Evolutionary conservation across 2,113 vertebrate genomes (phyloP), one percentile per base, ranked within the genome.

Genomic region (Cyphomyrus plagiostoma): DNA sequence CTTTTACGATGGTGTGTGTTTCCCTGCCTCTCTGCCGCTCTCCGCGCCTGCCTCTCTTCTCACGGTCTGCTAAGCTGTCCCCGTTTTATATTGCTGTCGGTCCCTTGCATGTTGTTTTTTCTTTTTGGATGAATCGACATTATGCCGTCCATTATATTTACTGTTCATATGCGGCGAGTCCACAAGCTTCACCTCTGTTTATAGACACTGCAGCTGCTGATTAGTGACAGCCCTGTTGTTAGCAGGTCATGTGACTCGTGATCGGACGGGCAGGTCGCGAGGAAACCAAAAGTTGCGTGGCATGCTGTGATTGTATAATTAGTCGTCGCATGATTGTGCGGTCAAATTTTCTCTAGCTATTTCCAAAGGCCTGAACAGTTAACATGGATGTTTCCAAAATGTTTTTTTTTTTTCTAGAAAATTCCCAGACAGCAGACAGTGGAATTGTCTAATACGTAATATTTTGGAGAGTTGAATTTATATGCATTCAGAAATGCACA

Each of bases 1-100:
- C 48, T 56, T 62, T 45, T 74, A 21, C 23, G 58, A 85, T 30
- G 50, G 83, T 56, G 46, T 90, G 89, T 52, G 80, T 70, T 82
- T 88, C 26, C 56, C 70, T 35, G 46, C 39, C 48, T 30, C 26
- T 30, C n/a, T n/a, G 15, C 5, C 52, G 15, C 52, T 39, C 52
- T 39, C 30, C 7, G 17, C 1, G 15, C 35, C 30, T 82, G n/a
- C 35, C 3, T n/a, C 35, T 89, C n/a, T 50, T 89, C 23, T n/a
- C 82, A 84, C 42, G 45, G 82, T 23, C 82, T n/a, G 19, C 45
- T 84, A 84, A 84, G 42, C 7, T 42, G 42, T n/a, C 82, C 82
- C 35, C 0, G 19, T 48, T 84, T 84, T 19, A 84, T n/a, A 48
- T 84, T 19, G 30, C 21, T 23, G 53, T 9, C 84, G 15, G 56